Percentiles rank a stretch among this genome's conserved stretches.
phyloP scores from a whole-genome alignment of 2,797 vertebrate species.

The Alauda arvensis region DNA sequence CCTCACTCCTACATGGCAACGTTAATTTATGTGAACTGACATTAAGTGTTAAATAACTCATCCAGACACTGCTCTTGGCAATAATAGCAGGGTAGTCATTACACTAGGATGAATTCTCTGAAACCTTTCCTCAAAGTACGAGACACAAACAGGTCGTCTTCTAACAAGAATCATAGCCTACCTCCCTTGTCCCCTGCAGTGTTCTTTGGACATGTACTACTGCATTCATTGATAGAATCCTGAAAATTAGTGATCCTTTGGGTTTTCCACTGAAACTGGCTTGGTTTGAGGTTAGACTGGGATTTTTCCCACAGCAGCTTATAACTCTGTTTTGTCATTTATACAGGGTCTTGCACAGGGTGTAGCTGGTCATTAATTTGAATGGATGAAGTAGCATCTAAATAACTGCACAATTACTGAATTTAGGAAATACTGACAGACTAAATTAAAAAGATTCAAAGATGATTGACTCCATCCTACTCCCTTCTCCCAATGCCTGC shows the following conservation, averaged over 20 bases:
- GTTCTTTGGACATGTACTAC: background rate
- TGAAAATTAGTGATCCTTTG: background rate
- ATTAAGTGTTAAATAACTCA: constrained; percentile 54
- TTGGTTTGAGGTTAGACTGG: background rate
- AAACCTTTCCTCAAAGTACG: constrained; percentile 6
- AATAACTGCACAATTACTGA: background rate
- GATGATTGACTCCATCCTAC: background rate
- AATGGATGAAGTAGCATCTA: constrained; percentile 4
- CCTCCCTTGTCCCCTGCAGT: background rate
- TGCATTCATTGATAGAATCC: background rate
- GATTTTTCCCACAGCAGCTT: background rate
- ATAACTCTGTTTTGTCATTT: background rate
- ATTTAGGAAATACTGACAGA: constrained; percentile 16
- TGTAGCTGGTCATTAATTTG: background rate
- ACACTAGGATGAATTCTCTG: constrained; percentile 14
- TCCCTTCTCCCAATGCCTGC: background rate
- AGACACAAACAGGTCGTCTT: constrained; percentile 26
- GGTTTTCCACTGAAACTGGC: background rate
- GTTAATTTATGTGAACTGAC: constrained; percentile 35
- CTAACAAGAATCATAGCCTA: background rate
- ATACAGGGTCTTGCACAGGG: background rate
- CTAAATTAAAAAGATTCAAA: constrained; percentile 9
- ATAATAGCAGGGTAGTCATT: constrained; percentile 5
- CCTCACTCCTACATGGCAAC: background rate
- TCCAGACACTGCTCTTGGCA: constrained; percentile 41